Percentiles rank a stretch among this genome's conserved stretches.
phyloP scores from a whole-genome alignment of 2,113 vertebrate species.

The Cygnus atratus region DNA sequence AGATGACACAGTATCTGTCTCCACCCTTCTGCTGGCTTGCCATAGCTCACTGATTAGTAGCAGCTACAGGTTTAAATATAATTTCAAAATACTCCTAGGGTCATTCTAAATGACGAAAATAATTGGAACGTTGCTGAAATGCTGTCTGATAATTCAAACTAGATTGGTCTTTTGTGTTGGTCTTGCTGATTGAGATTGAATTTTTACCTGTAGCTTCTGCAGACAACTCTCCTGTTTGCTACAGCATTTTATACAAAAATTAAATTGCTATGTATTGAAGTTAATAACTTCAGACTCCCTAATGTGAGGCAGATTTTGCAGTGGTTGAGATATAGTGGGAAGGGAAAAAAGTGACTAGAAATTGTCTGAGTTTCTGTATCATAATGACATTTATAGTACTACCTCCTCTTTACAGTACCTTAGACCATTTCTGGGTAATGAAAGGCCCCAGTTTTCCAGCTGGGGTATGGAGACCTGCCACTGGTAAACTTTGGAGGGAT shows the following conservation, averaged over 20 bases:
- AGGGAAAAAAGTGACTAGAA: background rate
- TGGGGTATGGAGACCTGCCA: background rate
- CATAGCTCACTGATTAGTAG: background rate
- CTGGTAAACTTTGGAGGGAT: background rate
- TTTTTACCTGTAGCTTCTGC: background rate
- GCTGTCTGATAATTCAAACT: background rate
- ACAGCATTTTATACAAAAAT: background rate
- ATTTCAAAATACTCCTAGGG: background rate
- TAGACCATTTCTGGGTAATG: accelerated
- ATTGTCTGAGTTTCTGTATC: background rate
- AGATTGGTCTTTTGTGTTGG: background rate
- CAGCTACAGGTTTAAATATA: background rate
- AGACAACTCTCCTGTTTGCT: background rate
- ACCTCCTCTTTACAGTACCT: background rate
- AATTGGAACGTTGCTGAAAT: background rate
- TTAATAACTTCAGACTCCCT: background rate
- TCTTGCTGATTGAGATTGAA: background rate
- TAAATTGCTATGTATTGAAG: background rate
- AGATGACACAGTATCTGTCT: background rate
- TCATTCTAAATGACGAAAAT: constrained; percentile 4
- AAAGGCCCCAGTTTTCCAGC: background rate
- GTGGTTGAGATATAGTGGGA: background rate
- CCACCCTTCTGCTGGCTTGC: background rate
- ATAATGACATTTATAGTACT: accelerated
- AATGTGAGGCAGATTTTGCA: background rate